Percentiles rank a stretch among this genome's conserved stretches.
Conservation (phyloP, 1,140 invertebrate genomes). For the Habropoda laboriosa region DNA sequence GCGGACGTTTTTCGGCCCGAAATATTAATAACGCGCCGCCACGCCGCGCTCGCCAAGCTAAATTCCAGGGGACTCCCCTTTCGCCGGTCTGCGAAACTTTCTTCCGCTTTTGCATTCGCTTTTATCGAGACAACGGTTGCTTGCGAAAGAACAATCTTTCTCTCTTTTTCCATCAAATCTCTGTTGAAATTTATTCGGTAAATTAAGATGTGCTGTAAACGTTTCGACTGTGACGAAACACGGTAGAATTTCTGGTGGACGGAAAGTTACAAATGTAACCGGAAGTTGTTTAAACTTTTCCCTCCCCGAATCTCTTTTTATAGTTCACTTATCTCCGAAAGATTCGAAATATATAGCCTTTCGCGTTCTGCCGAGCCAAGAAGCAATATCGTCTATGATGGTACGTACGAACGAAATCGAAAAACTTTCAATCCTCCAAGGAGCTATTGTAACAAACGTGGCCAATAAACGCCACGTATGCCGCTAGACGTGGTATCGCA, state of each 20-base stretch:
- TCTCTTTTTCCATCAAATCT: too few species aligned
- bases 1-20: slow-evolving; percentile 65
- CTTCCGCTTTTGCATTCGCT: slow-evolving; percentile 2
- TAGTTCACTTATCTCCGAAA: slow-evolving; percentile 26
- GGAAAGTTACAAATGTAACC: too few species aligned
- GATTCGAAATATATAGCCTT: slow-evolving; percentile 39
- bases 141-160: too few species aligned
- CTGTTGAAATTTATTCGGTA: too few species aligned
- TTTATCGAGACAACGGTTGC: neutral
- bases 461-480: slow-evolving; percentile 53
- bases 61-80: neutral
- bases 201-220: neutral
- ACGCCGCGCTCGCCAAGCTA: neutral
- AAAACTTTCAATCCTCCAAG: slow-evolving; percentile 64
- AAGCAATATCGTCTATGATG: slow-evolving; percentile 55
- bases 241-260: neutral
- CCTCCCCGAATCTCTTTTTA: slow-evolving; percentile 18
- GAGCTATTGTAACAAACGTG: slow-evolving; percentile 61
- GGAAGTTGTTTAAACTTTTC: neutral
- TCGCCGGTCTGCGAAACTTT: slow-evolving; percentile 3
- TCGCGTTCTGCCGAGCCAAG: slow-evolving; percentile 17
- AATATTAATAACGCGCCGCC: slow-evolving; percentile 63
- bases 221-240: neutral
- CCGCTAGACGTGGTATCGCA: slow-evolving; percentile 47
- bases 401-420: slow-evolving; percentile 59